These are phyloP conservation scores for Aegithalos caudatus DNA, from an alignment of 2,113 vertebrate genomes.

Conservation along the genomic window DNA sequence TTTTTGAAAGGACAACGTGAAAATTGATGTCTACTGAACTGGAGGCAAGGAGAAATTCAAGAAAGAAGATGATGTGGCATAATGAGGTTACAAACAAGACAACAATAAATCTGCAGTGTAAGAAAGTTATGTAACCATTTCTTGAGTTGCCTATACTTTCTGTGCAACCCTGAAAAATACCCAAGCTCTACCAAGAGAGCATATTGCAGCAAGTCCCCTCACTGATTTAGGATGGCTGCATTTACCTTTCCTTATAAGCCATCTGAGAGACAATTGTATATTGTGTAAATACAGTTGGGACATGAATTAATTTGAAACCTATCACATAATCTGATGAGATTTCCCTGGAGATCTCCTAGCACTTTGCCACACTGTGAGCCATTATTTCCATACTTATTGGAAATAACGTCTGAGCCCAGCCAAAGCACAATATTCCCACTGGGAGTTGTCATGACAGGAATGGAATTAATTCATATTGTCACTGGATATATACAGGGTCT, in stretches of 20 bases:
- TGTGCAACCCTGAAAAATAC: not conserved
- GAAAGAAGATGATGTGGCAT: not conserved
- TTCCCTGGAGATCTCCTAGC: constrained; percentile 65
- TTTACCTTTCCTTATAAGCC: constrained; percentile 30
- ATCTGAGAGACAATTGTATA: constrained; percentile 39
- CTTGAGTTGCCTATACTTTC: not conserved
- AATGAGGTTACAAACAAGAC: constrained; percentile 13
- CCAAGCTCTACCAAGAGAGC: not conserved
- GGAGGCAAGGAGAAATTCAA: not conserved
- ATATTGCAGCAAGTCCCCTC: not conserved
- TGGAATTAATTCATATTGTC: constrained; percentile 57
- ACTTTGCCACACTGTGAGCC: constrained; percentile 41
- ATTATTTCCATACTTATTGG: constrained; percentile 77
- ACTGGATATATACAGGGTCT: not conserved
- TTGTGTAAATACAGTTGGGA: constrained; percentile 38
- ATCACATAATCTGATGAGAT: constrained; percentile 71
- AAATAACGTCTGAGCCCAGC: constrained; percentile 63
- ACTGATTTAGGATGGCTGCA: not conserved
- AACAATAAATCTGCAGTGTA: not conserved
- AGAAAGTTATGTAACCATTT: not conserved
- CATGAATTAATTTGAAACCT: constrained; percentile 71
- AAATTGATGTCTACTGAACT: not conserved
- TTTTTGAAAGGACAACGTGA: not conserved
- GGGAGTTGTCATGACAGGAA: constrained; percentile 22
- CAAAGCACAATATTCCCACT: constrained; percentile 51